These are phyloP conservation scores for Gallinago nigripennis DNA, from an alignment of 2,797 vertebrate species.

Conservation along the genomic window DNA sequence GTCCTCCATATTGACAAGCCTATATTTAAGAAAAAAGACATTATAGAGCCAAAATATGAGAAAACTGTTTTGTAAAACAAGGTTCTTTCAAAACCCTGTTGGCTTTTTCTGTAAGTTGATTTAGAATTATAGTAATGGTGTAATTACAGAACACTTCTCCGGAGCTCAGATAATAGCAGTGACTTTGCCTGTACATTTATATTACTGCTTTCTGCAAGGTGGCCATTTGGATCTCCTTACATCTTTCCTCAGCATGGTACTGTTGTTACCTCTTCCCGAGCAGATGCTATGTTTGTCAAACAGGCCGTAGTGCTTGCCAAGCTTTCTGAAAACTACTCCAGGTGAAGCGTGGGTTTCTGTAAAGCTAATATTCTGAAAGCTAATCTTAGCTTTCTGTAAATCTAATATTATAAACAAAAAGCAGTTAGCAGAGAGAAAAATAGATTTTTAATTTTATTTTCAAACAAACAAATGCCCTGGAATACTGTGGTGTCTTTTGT, in stretches of 20 bases:
- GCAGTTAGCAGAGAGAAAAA: neutral
- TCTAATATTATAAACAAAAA: neutral
- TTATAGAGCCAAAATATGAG: neutral
- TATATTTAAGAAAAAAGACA: neutral
- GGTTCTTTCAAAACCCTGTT: neutral
- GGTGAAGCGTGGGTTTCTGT: neutral
- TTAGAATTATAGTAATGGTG: neutral
- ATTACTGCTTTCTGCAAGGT: neutral
- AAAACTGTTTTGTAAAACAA: neutral
- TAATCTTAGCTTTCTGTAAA: neutral
- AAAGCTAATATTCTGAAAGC: neutral
- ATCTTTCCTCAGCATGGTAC: neutral
- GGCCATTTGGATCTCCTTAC: neutral
- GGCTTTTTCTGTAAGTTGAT: neutral
- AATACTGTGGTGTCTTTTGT: neutral
- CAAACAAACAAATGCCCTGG: neutral
- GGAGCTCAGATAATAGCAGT: neutral
- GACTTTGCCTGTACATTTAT: neutral
- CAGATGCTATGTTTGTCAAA: neutral
- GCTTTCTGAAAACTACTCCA: slow-evolving; percentile 1
- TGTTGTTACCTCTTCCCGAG: neutral
- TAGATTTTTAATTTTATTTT: neutral
- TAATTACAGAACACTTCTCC: neutral
- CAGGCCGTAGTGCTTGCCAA: neutral
- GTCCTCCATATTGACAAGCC: neutral